Evolutionary conservation across 2,888 invertebrate species (phyloP).

Genomic region (Clunio marinus): DNA sequence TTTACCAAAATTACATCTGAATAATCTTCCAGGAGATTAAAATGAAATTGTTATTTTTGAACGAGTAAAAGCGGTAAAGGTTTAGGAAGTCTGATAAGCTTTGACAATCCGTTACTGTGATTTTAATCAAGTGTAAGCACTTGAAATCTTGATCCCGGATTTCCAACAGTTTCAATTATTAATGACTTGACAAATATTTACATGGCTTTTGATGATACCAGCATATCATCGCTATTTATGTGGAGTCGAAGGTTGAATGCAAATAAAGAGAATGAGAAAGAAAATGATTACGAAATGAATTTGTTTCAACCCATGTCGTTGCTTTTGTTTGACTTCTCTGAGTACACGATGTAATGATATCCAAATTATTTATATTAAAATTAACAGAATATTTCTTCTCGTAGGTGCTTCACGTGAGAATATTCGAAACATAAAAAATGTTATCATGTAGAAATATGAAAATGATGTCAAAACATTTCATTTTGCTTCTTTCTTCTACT

Average conservation of each 20-base stretch:
- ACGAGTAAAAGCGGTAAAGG: background rate
- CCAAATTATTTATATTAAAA: slow-evolving; percentile 34
- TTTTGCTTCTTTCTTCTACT: background rate
- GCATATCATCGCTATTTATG: background rate
- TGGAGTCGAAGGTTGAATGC: background rate
- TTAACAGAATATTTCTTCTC: slow-evolving; percentile 11
- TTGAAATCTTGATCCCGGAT: background rate
- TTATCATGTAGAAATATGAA: too few relatives aligned
- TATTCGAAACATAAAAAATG: too few relatives aligned
- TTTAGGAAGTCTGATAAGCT: background rate
- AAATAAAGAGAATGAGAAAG: slow-evolving; percentile 27
- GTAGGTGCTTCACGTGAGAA: too few relatives aligned
- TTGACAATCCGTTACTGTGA: background rate
- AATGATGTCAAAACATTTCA: too few relatives aligned
- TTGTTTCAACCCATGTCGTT: background rate
- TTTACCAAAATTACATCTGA: slow-evolving; percentile 33
- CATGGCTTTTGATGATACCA: slow-evolving; percentile 20
- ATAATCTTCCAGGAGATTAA: slow-evolving; percentile 26
- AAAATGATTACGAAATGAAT: slow-evolving; percentile 30
- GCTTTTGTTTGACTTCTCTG: slow-evolving; percentile 20
- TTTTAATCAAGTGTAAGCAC: slow-evolving; percentile 8
- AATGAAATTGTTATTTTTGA: slow-evolving; percentile 15
- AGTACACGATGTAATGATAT: slow-evolving; percentile 15
- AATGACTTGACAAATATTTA: slow-evolving; percentile 34
- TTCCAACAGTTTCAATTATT: slow-evolving; percentile 25